These are phyloP conservation scores for Myiagra hebetior DNA, from an alignment of 2,113 vertebrate genomes.

Conservation along the genomic window DNA sequence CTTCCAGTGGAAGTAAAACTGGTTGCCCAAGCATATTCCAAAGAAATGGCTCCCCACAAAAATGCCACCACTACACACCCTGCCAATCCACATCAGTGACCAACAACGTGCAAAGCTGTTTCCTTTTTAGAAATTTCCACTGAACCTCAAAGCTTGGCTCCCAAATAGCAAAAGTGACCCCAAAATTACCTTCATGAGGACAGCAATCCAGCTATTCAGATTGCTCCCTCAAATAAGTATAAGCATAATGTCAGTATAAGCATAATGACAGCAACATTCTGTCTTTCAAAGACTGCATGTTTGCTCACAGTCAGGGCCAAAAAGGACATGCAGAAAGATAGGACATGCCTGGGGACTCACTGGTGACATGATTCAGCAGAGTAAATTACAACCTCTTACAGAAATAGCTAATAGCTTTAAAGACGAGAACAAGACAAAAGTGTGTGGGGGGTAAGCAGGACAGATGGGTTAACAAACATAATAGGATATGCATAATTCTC, in stretches of 20 bases:
- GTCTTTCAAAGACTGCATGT: background rate
- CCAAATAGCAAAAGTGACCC: background rate
- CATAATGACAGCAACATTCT: background rate
- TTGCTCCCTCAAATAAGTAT: background rate
- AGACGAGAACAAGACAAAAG: background rate
- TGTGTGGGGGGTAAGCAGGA: background rate
- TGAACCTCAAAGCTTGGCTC: background rate
- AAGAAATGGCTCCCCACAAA: background rate
- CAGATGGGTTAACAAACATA: conserved; percentile 55
- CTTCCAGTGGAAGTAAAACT: background rate
- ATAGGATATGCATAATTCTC: conserved; percentile 58
- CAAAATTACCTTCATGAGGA: background rate
- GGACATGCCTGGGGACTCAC: background rate
- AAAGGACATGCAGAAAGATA: background rate
- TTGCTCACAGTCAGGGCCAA: background rate
- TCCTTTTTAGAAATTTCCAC: background rate
- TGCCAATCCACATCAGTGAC: too few species aligned
- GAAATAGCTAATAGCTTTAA: conserved; percentile 6
- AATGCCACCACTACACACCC: background rate
- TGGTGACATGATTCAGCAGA: background rate
- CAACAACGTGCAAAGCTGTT: background rate
- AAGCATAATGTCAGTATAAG: background rate
- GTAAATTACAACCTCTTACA: background rate
- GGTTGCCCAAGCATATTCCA: background rate
- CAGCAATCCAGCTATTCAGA: background rate